Percentiles rank a stretch among this genome's conserved stretches.
These are phyloP conservation scores for Caenorhabditis afra DNA, from an alignment of 2,888 invertebrate species.

Conservation along the genomic window DNA sequence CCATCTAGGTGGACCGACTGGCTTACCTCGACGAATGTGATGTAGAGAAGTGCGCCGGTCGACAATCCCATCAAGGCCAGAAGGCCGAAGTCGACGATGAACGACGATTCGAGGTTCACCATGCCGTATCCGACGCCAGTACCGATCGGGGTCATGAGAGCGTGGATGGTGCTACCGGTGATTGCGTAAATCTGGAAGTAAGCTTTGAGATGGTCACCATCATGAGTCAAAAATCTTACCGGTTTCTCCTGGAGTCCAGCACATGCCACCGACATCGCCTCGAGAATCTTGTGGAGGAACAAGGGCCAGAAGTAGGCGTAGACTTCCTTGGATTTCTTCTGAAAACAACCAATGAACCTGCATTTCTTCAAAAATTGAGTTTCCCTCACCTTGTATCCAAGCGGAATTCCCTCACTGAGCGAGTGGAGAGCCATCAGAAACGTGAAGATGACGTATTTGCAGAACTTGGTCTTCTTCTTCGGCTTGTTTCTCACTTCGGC, in stretches of 20 bases:
- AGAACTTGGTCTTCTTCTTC: not conserved
- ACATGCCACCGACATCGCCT: slow-evolving; percentile 4
- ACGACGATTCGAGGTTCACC: not conserved
- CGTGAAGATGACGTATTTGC: slow-evolving; percentile 6
- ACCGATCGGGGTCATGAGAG: slow-evolving; percentile 5
- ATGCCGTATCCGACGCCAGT: not conserved
- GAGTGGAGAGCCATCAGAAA: slow-evolving; percentile 10
- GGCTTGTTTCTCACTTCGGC: not conserved
- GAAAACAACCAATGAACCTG: too few species aligned
- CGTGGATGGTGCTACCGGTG: not conserved
- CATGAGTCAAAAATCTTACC: slow-evolving; percentile 2
- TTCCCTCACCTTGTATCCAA: slow-evolving; percentile 15
- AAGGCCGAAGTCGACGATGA: not conserved
- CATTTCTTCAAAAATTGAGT: too few species aligned
- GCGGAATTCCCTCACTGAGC: slow-evolving; percentile 13
- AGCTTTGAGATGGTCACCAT: too few species aligned
- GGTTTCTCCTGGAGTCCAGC: slow-evolving; percentile 10
- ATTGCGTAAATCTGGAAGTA: not conserved
- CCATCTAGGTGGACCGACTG: not conserved
- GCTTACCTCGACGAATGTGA: slow-evolving; percentile 10
- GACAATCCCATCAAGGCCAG: not conserved
- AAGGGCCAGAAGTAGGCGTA: not conserved
- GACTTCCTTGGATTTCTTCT: not conserved
- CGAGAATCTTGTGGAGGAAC: slow-evolving; percentile 13
- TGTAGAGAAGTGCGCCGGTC: not conserved